Evolutionary conservation across 2,888 invertebrate species (phyloP), one percentile per base, ranked within the genome.

Genomic region (Lasioglossum villosulum): DNA sequence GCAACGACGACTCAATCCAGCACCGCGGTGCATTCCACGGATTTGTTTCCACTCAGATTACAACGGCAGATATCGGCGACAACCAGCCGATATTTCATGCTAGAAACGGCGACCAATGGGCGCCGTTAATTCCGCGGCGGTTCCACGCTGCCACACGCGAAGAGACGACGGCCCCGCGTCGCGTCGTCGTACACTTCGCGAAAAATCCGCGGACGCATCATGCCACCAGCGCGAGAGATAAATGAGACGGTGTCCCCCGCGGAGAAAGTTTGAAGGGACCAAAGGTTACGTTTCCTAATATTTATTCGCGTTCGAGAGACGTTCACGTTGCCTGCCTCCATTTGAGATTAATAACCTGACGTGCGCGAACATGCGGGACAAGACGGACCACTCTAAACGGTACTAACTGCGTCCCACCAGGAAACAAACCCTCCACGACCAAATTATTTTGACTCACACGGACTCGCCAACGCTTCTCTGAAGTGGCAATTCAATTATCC

Each of bases 11-110:
- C 87, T 89, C 88, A 90, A 90, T 90, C 83, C 86, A 12, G 52
- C 75, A 23, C 52, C 66, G 75, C 79, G 74, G 75, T 76, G 86
- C 91, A 91, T 91, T 90, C 90, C 90, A 82, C 59, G 85, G 87
- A 90, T 90, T 90, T 91, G 90, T 91, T 91, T 88, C 87, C 86
- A 83, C 91, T 90, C 91, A 85, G 90, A 88, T 90, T 89, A 90
- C 90, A 90, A 86, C 87, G 80, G 81, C 81, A 81, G 90, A 90
- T 90, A 90, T 88, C 86, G 89, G 78, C 86, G 87, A 88, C 85
- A 82, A 88, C 86, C 89, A 81, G 80, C 87, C 90, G 89, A 90
- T 90, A 90, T 89, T 90, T 88, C 90, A 89, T 89, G 90, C 68
- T 82, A 73, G 86, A 70, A 83, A 89, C 89, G 87, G 72, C 83